Percentiles rank a stretch among this genome's conserved stretches.
These are phyloP conservation scores for Parnassius orleans DNA, from an alignment of 2,888 invertebrate species.

Conservation along the genomic window DNA sequence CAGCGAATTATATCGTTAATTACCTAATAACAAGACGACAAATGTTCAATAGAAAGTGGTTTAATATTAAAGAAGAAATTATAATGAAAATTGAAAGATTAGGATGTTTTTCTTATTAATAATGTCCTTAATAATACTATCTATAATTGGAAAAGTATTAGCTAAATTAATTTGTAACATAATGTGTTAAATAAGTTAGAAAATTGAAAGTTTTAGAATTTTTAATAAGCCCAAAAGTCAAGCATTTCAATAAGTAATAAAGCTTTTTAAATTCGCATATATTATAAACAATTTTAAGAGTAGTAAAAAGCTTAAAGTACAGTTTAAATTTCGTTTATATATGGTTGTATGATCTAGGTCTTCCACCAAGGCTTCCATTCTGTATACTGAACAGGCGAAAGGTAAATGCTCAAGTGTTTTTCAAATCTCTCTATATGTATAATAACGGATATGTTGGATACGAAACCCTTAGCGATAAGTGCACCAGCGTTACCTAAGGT, in stretches of 20 bases:
- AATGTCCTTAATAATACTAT: too few species aligned
- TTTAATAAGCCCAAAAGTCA: too few species aligned
- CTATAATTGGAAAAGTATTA: too few species aligned
- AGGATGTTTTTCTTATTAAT: too few species aligned
- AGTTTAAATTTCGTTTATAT: constrained; percentile 81
- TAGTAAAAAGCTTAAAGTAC: constrained; percentile 44
- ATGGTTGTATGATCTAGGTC: constrained; percentile 83
- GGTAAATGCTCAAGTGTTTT: constrained; percentile 19
- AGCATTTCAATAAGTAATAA: too few species aligned
- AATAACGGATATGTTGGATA: constrained; percentile 40
- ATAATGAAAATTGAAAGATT: too few species aligned
- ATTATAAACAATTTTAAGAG: background rate
- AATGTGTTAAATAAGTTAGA: too few species aligned
- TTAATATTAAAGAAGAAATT: background rate
- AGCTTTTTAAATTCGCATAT: too few species aligned
- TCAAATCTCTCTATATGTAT: constrained; percentile 12
- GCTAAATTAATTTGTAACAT: too few species aligned
- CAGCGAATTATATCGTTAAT: too few species aligned
- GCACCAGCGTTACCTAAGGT: constrained; percentile 49
- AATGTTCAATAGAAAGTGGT: background rate
- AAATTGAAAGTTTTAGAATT: too few species aligned
- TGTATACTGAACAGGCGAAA: constrained; percentile 30
- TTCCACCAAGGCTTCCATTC: constrained; percentile 57
- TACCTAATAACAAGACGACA: background rate
- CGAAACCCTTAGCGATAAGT: constrained; percentile 50